phyloP scores from a whole-genome alignment of 2,113 vertebrate genomes.

The Sander lucioperca region DNA sequence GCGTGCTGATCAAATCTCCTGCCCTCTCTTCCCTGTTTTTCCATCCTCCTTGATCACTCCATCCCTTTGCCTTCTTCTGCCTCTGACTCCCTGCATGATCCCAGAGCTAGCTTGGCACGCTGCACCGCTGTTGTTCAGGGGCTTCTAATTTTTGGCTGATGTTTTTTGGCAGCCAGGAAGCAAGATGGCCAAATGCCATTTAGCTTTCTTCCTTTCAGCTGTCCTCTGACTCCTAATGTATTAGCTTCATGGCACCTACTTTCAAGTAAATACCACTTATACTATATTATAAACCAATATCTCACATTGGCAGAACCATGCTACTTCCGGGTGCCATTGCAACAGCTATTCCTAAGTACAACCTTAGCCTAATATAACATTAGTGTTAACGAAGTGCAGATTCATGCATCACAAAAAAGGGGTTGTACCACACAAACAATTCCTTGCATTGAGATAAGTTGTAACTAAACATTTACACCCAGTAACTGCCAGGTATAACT shows the following conservation, averaged over 20 bases:
- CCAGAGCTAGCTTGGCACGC: conserved; percentile 52
- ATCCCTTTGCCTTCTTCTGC: conserved; percentile 20
- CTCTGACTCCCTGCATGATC: conserved; percentile 35
- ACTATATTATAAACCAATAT: background rate
- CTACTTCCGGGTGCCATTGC: background rate
- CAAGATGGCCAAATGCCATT: conserved; percentile 16
- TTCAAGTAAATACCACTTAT: conserved; percentile 13
- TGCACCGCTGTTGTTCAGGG: conserved; percentile 47
- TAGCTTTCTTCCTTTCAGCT: conserved; percentile 33
- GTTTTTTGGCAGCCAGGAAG: conserved; percentile 41
- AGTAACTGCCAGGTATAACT: background rate
- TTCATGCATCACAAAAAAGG: background rate
- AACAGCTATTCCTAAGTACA: background rate
- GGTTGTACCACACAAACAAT: background rate
- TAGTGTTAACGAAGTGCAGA: background rate
- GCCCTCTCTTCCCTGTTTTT: background rate
- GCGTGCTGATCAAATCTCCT: conserved; percentile 42
- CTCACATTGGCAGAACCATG: background rate
- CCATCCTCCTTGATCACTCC: conserved; percentile 27
- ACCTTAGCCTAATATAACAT: background rate
- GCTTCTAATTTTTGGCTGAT: conserved; percentile 65
- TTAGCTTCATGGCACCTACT: conserved; percentile 24
- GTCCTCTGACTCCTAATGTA: conserved; percentile 35
- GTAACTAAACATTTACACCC: background rate
- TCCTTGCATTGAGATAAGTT: too few species aligned